Percentiles rank a stretch among this genome's conserved stretches.
phyloP scores from a whole-genome alignment of 1,140 invertebrate genomes.

The Mylabris phalerata region DNA sequence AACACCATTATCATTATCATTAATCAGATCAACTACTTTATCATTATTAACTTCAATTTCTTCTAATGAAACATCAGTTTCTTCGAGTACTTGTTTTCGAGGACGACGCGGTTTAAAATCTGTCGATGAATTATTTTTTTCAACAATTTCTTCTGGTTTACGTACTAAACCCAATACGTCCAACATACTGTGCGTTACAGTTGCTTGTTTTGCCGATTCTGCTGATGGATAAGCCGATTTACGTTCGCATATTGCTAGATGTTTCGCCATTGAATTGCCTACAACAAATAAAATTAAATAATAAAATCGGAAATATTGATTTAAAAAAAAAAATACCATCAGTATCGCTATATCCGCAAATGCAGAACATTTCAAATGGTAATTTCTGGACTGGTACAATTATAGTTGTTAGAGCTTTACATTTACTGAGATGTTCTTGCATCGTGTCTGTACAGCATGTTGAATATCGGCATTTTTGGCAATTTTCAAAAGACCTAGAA shows the following conservation, averaged over 20 bases:
- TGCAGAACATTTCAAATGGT: slow-evolving; percentile 59
- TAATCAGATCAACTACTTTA: slow-evolving; percentile 6
- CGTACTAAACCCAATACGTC: slow-evolving; percentile 49
- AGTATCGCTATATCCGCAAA: slow-evolving; percentile 62
- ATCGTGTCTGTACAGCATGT: slow-evolving; percentile 70
- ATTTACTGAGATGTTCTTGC: slow-evolving; percentile 58
- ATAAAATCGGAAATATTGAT: neutral
- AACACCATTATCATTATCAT: neutral
- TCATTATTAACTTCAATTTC: slow-evolving; percentile 2
- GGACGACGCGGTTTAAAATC: neutral
- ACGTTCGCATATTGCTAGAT: slow-evolving; percentile 55
- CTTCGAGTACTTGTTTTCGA: slow-evolving; percentile 1
- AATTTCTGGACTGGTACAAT: slow-evolving; percentile 48
- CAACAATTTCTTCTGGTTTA: slow-evolving; percentile 33
- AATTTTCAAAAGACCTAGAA: slow-evolving; percentile 59
- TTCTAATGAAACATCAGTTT: slow-evolving; percentile 3
- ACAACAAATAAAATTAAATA: slow-evolving; percentile 22
- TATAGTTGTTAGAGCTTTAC: slow-evolving; percentile 49
- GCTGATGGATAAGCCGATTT: slow-evolving; percentile 55
- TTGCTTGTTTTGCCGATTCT: slow-evolving; percentile 51
- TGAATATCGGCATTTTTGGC: slow-evolving; percentile 66
- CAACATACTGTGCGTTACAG: slow-evolving; percentile 48
- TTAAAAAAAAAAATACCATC: slow-evolving; percentile 46
- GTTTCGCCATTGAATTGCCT: slow-evolving; percentile 60
- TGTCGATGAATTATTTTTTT: neutral